Evolutionary conservation across 2,113 vertebrate genomes (phyloP), one percentile per base, ranked within the genome.

Genomic region (Pyrgilauda ruficollis): DNA sequence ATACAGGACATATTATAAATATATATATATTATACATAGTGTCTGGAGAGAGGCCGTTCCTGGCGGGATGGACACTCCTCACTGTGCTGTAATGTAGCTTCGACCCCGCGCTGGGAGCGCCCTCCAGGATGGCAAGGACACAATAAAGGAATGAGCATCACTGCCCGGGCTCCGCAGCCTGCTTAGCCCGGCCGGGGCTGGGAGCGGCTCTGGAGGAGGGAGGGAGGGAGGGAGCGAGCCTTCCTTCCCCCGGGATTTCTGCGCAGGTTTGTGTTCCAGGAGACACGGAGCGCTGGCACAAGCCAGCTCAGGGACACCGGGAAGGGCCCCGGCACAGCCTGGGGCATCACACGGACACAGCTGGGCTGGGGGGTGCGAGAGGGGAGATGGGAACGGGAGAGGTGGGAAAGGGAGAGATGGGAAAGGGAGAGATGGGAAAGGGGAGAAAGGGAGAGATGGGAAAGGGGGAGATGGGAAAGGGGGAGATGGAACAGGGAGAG

Each of bases 141-240:
- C 97, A 98, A 98, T 98, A 98, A 98, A 98, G 97, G 97, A 97
- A 97, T 98, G 97, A 97, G 96, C 97, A 97, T 97, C 94, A 41
- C 81, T 39, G 93, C 46, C 44, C 30, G 89, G 66, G 27, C 7
- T 63, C 44, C 11, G 16, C 80, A 5, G 88, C 74, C 84, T 97
- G 74, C 8, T 87, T 91, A 1, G 39, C 64, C 11, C 74, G 16
- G 53, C 31, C 44, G 14, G 10, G 7, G 7, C 9, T 7, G 19
- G 62, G 13, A 27, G 58, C n/a, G 10, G 56, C 33, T 33, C 6
- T 33, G 56, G 56, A 41, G 39, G 39, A 13, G 13, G 56, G 10
- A 37, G 58, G 56, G 10, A 37, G 58, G 56, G 2, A 23, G 21
- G 55, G 21, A 35, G 21, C 21, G 21, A 11, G n/a, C 35, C 6